Conservation (phyloP, 2,888 invertebrate genomes). For the Uropetala carovei region DNA sequence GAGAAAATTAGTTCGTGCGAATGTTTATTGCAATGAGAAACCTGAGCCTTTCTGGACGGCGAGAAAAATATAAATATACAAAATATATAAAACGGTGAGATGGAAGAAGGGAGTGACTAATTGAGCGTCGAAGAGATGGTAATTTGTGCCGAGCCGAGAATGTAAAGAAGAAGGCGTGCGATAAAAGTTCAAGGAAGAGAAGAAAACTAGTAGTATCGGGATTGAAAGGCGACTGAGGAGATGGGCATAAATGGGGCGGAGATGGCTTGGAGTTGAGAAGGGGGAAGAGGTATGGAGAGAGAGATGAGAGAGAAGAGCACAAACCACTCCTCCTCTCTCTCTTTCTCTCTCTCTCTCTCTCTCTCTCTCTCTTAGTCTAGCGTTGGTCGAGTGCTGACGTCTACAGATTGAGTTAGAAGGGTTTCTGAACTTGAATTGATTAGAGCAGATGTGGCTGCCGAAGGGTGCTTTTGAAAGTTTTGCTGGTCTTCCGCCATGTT, state of each 20-base stretch:
- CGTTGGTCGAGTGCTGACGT: background rate
- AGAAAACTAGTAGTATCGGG: background rate
- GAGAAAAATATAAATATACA: too few relatives aligned
- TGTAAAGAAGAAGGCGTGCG: too few relatives aligned
- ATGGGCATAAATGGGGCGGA: background rate
- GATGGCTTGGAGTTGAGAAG: background rate
- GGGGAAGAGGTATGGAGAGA: background rate
- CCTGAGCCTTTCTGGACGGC: too few relatives aligned
- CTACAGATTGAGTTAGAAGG: constrained; percentile 38
- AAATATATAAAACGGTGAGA: too few relatives aligned
- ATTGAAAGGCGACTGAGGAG: background rate
- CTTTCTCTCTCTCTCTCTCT: too few relatives aligned
- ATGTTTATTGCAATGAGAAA: too few relatives aligned
- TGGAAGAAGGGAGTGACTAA: background rate
- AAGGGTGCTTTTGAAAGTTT: constrained; percentile 2
- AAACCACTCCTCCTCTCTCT: background rate
- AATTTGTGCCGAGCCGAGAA: background rate
- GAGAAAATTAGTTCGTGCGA: too few relatives aligned
- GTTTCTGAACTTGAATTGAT: constrained; percentile 37
- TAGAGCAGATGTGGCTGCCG: constrained; percentile 37
- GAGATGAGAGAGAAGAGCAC: background rate
- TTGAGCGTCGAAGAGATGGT: background rate
- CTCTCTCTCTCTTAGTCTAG: background rate
- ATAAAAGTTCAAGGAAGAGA: too few relatives aligned
- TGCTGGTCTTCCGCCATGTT: background rate